Base-by-base conservation (phyloP, 2,888 invertebrate genomes). In the Lepidochitona cinerea region DNA sequence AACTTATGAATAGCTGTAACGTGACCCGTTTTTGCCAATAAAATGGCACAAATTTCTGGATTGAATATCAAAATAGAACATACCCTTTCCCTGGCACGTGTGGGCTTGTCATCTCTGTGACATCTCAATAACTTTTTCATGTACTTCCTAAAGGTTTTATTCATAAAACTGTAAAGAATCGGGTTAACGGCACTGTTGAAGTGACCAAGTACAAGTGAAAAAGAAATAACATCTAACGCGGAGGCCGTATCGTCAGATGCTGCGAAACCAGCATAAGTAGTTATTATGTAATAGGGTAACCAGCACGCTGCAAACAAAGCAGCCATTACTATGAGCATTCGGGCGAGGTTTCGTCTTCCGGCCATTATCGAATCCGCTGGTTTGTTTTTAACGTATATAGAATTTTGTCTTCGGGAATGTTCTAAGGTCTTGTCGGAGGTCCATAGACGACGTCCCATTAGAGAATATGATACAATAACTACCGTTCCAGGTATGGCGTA, bases 161-260 rank as follows among this genome's bases (percentile, higher is more conserved):
- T 94, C 93, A 95, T 94, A 83, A 94, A 92, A 84, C 95, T 95
- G 89, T 95, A 95, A 5, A 95, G 93, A 67, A 95, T 93, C 0
- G 95, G 95, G 90, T 95, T 95, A 83, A 95, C 92, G 0, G 94
- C 94, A 0, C 94, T 95, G 89, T 95, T 95, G 0, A 94, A 93
- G 88, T 95, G 95, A 52, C 95, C 95, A 72, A 95, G 89, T 1
- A 95, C 91, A 33, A 95, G 90, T n/a, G 94, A 93, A 87, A 95
- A 95, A 0, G 93, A 93, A 1, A 89, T 75, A 23, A 87, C 77
- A 72, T 92, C 91, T 7, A 66, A 26, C 1, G 37, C 37, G 26
- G 37, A 37, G 0, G 92, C 91, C 37, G 90, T 84, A n/a, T 92
- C 92, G 29, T 83, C 84, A 32, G 79, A 77, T 1, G 75, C 66